Conservation (phyloP, 2,888 invertebrate species). For the Cryptops parisi region DNA sequence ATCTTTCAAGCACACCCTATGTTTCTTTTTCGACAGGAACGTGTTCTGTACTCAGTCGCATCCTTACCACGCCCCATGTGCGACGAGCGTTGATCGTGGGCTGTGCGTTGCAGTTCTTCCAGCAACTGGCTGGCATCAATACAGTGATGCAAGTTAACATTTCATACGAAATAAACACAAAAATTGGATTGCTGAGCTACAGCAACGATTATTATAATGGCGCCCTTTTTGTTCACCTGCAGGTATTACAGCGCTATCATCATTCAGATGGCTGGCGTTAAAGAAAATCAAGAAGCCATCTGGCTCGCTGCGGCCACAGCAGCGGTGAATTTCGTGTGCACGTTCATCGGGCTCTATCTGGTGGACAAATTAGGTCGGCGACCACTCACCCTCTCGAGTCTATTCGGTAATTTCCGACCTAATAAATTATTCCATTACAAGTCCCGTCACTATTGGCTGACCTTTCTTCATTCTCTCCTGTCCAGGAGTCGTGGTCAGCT, state of each 20-base stretch:
- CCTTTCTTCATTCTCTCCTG: constrained; percentile 2
- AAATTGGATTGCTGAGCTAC: too few species aligned
- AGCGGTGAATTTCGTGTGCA: constrained; percentile 36
- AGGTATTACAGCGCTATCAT: constrained; percentile 42
- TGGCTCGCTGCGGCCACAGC: constrained; percentile 36
- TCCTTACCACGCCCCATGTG: neutral
- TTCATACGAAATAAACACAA: too few species aligned
- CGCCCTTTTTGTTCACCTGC: constrained; percentile 15
- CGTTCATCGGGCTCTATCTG: constrained; percentile 35
- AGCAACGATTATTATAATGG: too few species aligned
- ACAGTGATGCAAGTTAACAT: neutral
- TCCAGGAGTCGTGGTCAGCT: constrained; percentile 15
- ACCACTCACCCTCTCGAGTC: constrained; percentile 25
- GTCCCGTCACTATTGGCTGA: too few species aligned
- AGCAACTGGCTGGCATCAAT: neutral
- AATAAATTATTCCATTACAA: too few species aligned
- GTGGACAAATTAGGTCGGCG: constrained; percentile 37
- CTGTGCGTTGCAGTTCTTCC: neutral
- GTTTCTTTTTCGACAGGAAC: too few species aligned
- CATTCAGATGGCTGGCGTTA: constrained; percentile 35
- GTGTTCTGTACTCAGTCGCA: too few species aligned
- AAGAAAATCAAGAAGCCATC: constrained; percentile 33
- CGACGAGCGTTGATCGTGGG: neutral
- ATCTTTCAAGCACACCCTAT: too few species aligned
- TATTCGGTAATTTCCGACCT: constrained; percentile 26